These are phyloP conservation scores for Mastomys natalensis DNA, from an alignment of 2,113 vertebrate genomes.

Conservation along the genomic window DNA sequence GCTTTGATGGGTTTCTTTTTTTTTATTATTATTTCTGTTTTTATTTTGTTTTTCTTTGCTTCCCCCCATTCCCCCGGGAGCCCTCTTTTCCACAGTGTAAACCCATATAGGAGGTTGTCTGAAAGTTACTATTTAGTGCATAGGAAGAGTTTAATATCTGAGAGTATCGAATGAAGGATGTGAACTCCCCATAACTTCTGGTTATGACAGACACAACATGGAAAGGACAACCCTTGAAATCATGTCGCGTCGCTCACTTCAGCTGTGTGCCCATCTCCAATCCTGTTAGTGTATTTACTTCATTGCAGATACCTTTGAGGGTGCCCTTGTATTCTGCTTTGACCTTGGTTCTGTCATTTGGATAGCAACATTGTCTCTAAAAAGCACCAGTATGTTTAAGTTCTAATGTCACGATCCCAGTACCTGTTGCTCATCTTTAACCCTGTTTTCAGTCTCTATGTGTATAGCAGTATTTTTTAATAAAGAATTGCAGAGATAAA, in stretches of 20 bases:
- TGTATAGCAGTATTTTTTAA: slow-evolving; percentile 99
- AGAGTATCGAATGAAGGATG: slow-evolving; percentile 78
- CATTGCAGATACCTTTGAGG: slow-evolving; percentile 89
- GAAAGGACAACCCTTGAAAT: slow-evolving; percentile 88
- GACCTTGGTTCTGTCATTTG: slow-evolving; percentile 87
- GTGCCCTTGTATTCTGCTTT: slow-evolving; percentile 85
- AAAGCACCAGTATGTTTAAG: slow-evolving; percentile 89
- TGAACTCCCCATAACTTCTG: slow-evolving; percentile 83
- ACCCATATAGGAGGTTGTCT: slow-evolving; percentile 88
- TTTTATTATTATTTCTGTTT: background rate
- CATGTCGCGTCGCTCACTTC: slow-evolving; percentile 83
- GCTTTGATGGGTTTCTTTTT: slow-evolving; percentile 86
- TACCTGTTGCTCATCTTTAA: slow-evolving; percentile 89
- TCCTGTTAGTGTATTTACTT: slow-evolving; percentile 86
- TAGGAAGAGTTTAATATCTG: slow-evolving; percentile 83
- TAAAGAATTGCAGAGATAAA: slow-evolving; percentile 97
- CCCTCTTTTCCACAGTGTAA: slow-evolving; percentile 83
- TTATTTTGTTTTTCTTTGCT: background rate
- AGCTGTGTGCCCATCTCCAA: slow-evolving; percentile 85
- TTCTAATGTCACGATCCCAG: slow-evolving; percentile 88
- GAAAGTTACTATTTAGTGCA: slow-evolving; percentile 81
- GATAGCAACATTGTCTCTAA: slow-evolving; percentile 87
- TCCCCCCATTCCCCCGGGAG: too few species aligned
- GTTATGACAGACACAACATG: slow-evolving; percentile 88
- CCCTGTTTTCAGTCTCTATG: slow-evolving; percentile 94